A percentile compares a stretch with the other conserved stretches of the same genome.
phyloP scores from a whole-genome alignment of 37 sponge, comb jelly and placozoan genomes.

The Dysidea cf. avara region DNA sequence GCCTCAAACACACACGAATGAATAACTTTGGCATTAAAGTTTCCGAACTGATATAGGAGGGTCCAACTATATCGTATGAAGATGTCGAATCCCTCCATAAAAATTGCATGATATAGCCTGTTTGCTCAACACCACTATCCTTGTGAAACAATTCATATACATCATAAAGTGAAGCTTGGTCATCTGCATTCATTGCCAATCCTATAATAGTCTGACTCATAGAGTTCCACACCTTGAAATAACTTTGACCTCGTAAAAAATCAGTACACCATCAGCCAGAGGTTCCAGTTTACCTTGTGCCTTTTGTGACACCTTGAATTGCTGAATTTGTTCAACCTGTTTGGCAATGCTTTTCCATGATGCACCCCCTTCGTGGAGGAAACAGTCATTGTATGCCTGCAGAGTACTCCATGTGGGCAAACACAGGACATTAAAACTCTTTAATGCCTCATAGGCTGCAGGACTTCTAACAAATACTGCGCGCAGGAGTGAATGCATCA shows the following conservation, averaged over 20 bases:
- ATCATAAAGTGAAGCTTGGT: no score
- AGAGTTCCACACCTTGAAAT: neutral
- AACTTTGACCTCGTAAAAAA: conserved; percentile 15
- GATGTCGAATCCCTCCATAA: no score
- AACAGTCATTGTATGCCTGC: conserved; percentile 1
- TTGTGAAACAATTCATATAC: no score
- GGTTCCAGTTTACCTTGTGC: neutral
- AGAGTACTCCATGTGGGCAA: conserved; percentile 1
- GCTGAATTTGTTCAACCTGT: neutral
- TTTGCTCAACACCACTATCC: no score
- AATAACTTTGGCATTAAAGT: neutral
- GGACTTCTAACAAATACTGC: conserved; percentile 17
- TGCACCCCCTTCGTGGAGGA: neutral
- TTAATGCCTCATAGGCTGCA: conserved; percentile 17
- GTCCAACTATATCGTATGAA: no score
- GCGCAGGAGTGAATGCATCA: neutral
- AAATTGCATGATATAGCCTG: no score
- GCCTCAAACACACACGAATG: no score
- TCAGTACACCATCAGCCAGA: conserved; percentile 9
- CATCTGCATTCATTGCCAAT: no score
- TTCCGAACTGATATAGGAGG: no score
- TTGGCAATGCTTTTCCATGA: neutral
- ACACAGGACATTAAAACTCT: conserved; percentile 3
- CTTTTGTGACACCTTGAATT: neutral
- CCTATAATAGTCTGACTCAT: no score